Evolutionary conservation across 2,888 invertebrate genomes (phyloP), one percentile per base, ranked within the genome.

Genomic region (Rhodophaea formosa): DNA sequence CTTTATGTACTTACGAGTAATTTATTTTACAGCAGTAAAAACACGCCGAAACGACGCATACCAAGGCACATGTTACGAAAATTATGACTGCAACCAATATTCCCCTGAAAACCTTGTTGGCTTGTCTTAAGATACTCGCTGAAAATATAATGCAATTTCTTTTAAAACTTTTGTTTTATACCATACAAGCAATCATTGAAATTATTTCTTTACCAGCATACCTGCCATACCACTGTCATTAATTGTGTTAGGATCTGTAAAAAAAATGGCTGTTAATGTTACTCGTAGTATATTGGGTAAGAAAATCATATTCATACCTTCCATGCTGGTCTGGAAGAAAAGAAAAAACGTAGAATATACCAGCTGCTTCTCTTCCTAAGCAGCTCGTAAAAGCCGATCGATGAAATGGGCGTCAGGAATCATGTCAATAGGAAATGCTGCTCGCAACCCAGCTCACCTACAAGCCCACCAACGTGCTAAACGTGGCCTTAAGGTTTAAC

Each of bases 11-110:
- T 77, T 74, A 87, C 87, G 70, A 66, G 55, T 83, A 81, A 68
- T 74, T 80, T n/a, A 88, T 84, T 42, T 76, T 79, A 62, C 74
- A 83, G 63, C 87, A 88, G 62, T 87, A 88, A 47, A 82, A 58
- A 58, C 87, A 86, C 1, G 86, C 81, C 12, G 75, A 68, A 8
- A 78, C 3, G 14, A 73, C 69, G 60, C 86, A 82, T 15, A 81
- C 12, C 30, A 66, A 64, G 17, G 81, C 81, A 63, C 86, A 85
- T 0, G 72, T 49, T 6, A 80, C 69, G 58, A 87, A 81, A 14
- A 88, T 56, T 42, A 85, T 61, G 0, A 70, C 79, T 1, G 87
- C 74, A 59, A 85, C 62, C 14, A 79, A 66, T 42, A 88, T 76
- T 14, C 85, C 79, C 63, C 65, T 70, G 62, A 87, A 88, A 32